Percentiles rank a stretch among this genome's conserved stretches.
These are phyloP conservation scores for Lithophane socia DNA, from an alignment of 2,888 invertebrate genomes.

Conservation along the genomic window DNA sequence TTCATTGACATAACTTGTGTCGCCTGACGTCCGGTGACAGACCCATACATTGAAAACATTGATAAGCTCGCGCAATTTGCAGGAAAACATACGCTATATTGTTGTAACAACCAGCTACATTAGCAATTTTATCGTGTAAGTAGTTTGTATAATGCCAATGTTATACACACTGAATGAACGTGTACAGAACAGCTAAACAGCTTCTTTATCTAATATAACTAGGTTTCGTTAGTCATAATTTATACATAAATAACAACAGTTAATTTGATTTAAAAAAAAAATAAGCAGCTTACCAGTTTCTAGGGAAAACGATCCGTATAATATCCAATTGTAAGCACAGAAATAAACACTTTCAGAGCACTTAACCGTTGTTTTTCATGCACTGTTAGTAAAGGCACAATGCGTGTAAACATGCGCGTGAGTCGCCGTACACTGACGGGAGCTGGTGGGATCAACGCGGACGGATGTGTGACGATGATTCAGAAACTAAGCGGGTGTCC, in stretches of 20 bases:
- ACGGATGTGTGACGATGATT: constrained; percentile 83
- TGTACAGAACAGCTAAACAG: constrained; percentile 14
- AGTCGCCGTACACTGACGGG: constrained; percentile 77
- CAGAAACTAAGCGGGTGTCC: constrained; percentile 77
- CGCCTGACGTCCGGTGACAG: constrained; percentile 60
- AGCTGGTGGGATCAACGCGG: constrained; percentile 71
- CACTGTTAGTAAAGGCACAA: constrained; percentile 81
- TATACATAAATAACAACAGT: constrained; percentile 9
- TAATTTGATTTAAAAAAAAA: background rate
- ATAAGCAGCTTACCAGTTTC: constrained; percentile 64
- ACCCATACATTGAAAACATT: constrained; percentile 43
- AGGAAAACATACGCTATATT: constrained; percentile 45
- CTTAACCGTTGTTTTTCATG: constrained; percentile 81
- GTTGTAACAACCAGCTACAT: constrained; percentile 22
- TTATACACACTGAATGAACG: constrained; percentile 8
- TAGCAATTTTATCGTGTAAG: constrained; percentile 13
- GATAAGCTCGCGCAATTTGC: constrained; percentile 46
- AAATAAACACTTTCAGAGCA: constrained; percentile 77
- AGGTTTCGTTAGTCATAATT: background rate
- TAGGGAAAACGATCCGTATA: constrained; percentile 68
- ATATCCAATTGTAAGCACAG: constrained; percentile 67
- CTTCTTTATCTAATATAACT: constrained; percentile 16
- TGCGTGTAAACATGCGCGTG: constrained; percentile 84
- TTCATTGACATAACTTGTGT: constrained; percentile 66
- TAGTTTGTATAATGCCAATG: constrained; percentile 21